phyloP scores from a whole-genome alignment of 2,113 vertebrate species.

The Megaceryle torquata region DNA sequence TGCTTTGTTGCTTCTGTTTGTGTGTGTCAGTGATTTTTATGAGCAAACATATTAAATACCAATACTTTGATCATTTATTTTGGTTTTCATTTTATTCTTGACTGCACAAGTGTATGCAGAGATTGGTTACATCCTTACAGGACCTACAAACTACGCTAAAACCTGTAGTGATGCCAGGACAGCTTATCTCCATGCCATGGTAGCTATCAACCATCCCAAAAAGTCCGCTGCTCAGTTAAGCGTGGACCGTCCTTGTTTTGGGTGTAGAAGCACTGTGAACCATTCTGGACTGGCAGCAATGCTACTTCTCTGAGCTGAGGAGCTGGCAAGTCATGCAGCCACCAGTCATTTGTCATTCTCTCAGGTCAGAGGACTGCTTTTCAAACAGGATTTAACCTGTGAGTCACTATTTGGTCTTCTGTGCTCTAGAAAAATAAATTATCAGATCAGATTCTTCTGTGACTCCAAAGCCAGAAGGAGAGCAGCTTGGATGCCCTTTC shows the following conservation, averaged over 20 bases:
- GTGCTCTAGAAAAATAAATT: slow-evolving; percentile 2
- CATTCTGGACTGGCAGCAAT: background rate
- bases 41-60: background rate
- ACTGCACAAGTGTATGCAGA: background rate
- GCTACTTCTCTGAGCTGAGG: background rate
- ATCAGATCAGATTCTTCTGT: background rate
- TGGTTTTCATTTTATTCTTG: background rate
- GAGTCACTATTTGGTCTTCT: slow-evolving; percentile 30
- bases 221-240: background rate
- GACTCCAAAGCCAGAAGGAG: background rate
- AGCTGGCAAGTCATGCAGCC: background rate
- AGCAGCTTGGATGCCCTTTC: background rate
- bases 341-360: background rate
- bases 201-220: background rate
- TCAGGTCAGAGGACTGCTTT: background rate
- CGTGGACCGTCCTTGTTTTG: background rate
- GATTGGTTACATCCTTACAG: background rate
- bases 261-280: background rate
- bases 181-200: background rate
- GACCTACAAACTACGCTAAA: background rate
- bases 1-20: background rate
- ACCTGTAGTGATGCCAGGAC: background rate
- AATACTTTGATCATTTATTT: background rate
- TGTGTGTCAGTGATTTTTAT: background rate
- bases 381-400: background rate